A percentile compares a stretch with the other conserved stretches of the same genome.
Conservation (phyloP, 2,113 vertebrate species). For the Eulacestoma nigropectus region DNA sequence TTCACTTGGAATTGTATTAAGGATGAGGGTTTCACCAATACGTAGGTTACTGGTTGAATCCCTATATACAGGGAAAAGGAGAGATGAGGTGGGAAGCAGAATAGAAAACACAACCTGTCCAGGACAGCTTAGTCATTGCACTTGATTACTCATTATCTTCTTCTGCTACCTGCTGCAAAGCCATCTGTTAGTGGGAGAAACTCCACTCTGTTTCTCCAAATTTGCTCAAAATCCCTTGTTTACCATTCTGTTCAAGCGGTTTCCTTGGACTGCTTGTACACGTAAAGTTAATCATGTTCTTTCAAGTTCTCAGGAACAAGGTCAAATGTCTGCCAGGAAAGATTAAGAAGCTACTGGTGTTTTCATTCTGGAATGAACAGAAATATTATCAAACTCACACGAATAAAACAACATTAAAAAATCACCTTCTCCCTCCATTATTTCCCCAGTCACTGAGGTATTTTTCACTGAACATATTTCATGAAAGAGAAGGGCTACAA, state of each 20-base stretch:
- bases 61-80: not conserved
- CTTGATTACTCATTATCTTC: slow-evolving; percentile 55
- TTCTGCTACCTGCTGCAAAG: slow-evolving; percentile 58
- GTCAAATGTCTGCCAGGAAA: not conserved
- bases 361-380: not conserved
- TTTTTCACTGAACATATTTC: not conserved
- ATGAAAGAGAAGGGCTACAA: not conserved
- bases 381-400: not conserved
- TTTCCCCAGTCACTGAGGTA: not conserved
- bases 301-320: not conserved
- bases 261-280: not conserved
- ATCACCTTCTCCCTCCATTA: not conserved
- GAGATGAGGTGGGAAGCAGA: not conserved
- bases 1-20: not conserved
- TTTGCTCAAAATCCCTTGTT: slow-evolving; percentile 6
- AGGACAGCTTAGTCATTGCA: slow-evolving; percentile 51
- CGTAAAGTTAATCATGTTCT: not conserved
- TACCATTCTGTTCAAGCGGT: not conserved
- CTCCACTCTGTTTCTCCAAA: not conserved
- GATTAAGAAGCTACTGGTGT: not conserved
- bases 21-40: not conserved
- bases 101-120: slow-evolving; percentile 32
- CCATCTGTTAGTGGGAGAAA: slow-evolving; percentile 48
- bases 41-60: not conserved
- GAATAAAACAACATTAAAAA: not conserved